phyloP scores from a whole-genome alignment of 2,113 vertebrate species.

The Halcyon malimbica region DNA sequence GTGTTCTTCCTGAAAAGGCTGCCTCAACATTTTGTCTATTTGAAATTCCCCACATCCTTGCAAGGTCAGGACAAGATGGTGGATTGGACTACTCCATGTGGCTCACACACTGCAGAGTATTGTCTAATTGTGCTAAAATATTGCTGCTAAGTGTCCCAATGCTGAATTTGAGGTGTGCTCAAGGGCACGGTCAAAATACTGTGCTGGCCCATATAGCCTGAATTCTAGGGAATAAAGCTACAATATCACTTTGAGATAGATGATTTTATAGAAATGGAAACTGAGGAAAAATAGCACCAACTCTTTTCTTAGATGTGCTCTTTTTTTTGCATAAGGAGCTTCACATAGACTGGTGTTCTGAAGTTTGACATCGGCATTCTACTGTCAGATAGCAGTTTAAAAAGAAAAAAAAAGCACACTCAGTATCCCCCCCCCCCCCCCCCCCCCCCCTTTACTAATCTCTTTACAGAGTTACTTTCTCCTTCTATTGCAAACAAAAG shows the following conservation, averaged over 20 bases:
- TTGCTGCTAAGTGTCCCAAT: neutral
- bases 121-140: neutral
- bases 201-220: neutral
- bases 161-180: neutral
- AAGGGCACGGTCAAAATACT: neutral
- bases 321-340: neutral
- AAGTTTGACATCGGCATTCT: neutral
- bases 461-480: neutral
- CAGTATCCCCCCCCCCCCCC: too few relatives aligned
- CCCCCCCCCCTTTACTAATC: neutral
- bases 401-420: neutral
- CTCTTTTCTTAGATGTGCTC: neutral
- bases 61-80: neutral
- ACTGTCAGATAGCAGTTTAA: neutral
- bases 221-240: neutral
- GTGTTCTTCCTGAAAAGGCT: neutral
- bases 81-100: fast-evolving
- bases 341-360: neutral
- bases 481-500: neutral
- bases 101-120: neutral
- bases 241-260: neutral
- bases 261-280: neutral
- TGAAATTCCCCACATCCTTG: neutral
- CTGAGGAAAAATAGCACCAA: neutral
- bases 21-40: neutral